Evolutionary conservation across 1,140 invertebrate species (phyloP).

Genomic region (Orussus abietinus): DNA sequence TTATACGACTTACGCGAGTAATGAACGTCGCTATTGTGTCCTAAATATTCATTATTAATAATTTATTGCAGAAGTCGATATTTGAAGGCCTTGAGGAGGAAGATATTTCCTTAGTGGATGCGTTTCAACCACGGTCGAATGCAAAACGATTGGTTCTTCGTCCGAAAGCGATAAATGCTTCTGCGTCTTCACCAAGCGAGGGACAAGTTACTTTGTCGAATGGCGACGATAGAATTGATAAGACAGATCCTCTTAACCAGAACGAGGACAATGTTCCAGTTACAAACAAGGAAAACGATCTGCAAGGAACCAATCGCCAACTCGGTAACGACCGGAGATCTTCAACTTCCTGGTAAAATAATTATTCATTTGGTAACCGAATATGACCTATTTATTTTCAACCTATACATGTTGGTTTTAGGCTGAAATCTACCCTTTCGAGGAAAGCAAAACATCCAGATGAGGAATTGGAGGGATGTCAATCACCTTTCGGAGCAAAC

Average conservation of each 20-base stretch:
- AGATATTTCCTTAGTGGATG: constrained; percentile 60
- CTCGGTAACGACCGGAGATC: constrained; percentile 30
- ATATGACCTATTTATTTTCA: constrained; percentile 1
- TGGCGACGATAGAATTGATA: constrained; percentile 12
- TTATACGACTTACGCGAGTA: constrained; percentile 82
- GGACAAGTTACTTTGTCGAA: constrained; percentile 24
- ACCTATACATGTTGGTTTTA: constrained; percentile 4
- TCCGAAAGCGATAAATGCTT: constrained; percentile 33
- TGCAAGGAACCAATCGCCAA: constrained; percentile 20
- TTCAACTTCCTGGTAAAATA: constrained; percentile 36
- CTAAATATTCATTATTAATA: too few species aligned
- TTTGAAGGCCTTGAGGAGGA: constrained; percentile 70
- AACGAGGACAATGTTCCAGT: constrained; percentile 13
- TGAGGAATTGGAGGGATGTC: constrained; percentile 22
- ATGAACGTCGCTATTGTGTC: too few species aligned
- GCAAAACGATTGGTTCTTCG: constrained; percentile 61
- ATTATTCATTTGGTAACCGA: background rate
- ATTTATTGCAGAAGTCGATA: constrained; percentile 57
- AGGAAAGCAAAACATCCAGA: constrained; percentile 11
- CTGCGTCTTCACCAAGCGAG: constrained; percentile 13
- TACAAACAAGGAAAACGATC: constrained; percentile 39
- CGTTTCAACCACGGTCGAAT: constrained; percentile 61
- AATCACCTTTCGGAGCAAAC: constrained; percentile 21
- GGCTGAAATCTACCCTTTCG: constrained; percentile 22
- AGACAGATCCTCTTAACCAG: constrained; percentile 12